These are phyloP conservation scores for Sminthurinus signatus DNA, from an alignment of 1,140 invertebrate genomes.

Conservation along the genomic window DNA sequence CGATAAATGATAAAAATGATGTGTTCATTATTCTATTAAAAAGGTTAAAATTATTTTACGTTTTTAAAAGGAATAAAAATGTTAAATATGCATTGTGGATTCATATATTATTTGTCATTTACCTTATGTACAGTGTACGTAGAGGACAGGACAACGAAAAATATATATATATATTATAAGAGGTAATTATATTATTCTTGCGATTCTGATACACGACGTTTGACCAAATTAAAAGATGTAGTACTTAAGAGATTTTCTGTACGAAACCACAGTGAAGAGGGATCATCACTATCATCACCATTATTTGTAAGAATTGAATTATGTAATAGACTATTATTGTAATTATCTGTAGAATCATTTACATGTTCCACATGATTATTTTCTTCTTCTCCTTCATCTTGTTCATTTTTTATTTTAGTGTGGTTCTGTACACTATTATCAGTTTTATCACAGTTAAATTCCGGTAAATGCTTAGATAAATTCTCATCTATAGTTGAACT, in stretches of 20 bases:
- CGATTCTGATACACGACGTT: constrained; percentile 33
- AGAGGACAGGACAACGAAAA: too few relatives aligned
- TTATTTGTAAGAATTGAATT: background rate
- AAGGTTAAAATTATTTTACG: too few relatives aligned
- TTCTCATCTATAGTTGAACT: constrained; percentile 12
- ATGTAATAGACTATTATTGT: background rate
- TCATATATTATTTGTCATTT: too few relatives aligned
- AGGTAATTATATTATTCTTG: too few relatives aligned
- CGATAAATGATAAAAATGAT: too few relatives aligned
- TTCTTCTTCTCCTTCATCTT: too few relatives aligned
- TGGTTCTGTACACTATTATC: background rate
- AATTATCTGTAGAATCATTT: background rate
- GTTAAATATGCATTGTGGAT: too few relatives aligned
- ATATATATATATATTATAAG: too few relatives aligned
- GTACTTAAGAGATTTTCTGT: constrained; percentile 28
- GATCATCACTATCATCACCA: constrained; percentile 17
- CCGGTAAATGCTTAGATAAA: constrained; percentile 10
- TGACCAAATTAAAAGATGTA: constrained; percentile 34
- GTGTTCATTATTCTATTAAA: too few relatives aligned
- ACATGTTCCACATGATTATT: background rate
- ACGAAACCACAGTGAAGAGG: constrained; percentile 31
- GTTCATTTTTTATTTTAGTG: too few relatives aligned
- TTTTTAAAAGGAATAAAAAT: too few relatives aligned
- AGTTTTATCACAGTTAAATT: constrained; percentile 21
- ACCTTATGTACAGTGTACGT: too few relatives aligned